Conservation (phyloP, 2,113 vertebrate species). For the Elephas maximus region DNA sequence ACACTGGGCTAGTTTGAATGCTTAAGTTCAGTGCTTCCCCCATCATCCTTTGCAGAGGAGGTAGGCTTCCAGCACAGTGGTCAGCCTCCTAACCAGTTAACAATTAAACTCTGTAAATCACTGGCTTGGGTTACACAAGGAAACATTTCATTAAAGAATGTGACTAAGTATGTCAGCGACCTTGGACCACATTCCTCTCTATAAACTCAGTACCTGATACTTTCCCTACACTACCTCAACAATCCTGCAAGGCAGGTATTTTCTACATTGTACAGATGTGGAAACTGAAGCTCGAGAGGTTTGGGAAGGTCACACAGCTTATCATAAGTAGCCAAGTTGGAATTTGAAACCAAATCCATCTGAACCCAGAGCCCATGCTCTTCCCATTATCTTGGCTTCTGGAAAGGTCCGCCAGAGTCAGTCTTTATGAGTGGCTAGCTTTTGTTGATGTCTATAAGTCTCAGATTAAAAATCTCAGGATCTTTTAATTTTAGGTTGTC, state of each 20-base stretch:
- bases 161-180: not conserved
- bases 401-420: not conserved
- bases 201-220: not conserved
- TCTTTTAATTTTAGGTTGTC: conserved; percentile 30
- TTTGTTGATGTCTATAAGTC: not conserved
- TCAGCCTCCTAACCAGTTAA: not conserved
- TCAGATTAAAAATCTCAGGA: not conserved
- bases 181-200: not conserved
- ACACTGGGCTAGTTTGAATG: not conserved
- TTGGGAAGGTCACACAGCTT: not conserved
- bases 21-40: not conserved
- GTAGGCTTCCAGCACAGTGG: not conserved
- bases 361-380: not conserved
- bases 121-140: not conserved
- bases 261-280: not conserved
- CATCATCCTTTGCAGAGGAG: not conserved
- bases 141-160: not conserved
- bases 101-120: not conserved
- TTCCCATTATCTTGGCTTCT: not conserved
- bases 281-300: not conserved
- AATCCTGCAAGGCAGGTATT: not conserved
- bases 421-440: not conserved
- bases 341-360: conserved; percentile 30
- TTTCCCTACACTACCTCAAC: not conserved
- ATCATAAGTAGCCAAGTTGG: not conserved